Conservation (phyloP, 2,888 invertebrate genomes). For the Xanthia icteritia region DNA sequence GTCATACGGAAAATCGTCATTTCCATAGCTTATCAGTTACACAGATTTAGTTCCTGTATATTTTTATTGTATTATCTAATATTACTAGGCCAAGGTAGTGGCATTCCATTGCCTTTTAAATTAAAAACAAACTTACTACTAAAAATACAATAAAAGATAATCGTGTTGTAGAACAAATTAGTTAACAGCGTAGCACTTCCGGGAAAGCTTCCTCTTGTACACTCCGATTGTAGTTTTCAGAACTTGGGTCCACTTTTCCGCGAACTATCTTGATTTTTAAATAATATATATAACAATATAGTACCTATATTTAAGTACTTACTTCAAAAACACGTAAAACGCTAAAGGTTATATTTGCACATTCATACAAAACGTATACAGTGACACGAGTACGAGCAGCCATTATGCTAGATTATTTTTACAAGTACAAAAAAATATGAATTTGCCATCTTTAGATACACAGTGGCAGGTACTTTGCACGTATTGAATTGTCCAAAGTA, state of each 20-base stretch:
- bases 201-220: background rate
- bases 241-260: background rate
- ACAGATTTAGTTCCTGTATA: slow-evolving; percentile 40
- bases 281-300: background rate
- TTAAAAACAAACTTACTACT: slow-evolving; percentile 9
- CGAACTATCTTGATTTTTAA: background rate
- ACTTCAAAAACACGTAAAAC: background rate
- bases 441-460: background rate
- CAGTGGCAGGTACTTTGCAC: background rate
- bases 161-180: background rate
- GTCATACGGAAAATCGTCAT: slow-evolving; percentile 21
- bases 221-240: background rate
- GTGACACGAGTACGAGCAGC: background rate
- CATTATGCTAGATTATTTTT: background rate
- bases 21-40: slow-evolving; percentile 32
- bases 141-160: slow-evolving; percentile 4
- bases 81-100: slow-evolving; percentile 40
- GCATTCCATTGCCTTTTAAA: slow-evolving; percentile 4
- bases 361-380: background rate
- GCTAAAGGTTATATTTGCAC: background rate
- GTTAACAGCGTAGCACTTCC: background rate
- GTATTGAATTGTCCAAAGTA: slow-evolving; percentile 2
- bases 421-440: slow-evolving; percentile 1
- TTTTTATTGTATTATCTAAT: slow-evolving; percentile 24
- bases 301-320: background rate